These are phyloP conservation scores for Drepana falcataria DNA, from an alignment of 2,888 invertebrate species.

Conservation along the genomic window DNA sequence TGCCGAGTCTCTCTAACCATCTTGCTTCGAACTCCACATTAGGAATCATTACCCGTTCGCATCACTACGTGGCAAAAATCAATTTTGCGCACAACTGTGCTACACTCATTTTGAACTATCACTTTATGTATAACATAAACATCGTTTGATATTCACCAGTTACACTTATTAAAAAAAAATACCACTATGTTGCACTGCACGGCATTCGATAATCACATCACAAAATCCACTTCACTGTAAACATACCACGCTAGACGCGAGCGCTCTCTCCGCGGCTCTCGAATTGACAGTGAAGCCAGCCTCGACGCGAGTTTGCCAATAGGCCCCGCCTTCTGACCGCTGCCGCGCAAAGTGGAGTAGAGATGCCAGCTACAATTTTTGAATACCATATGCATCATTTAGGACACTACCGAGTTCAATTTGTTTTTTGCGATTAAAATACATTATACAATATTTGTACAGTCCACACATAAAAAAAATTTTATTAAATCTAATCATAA, in stretches of 20 bases:
- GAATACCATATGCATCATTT: neutral
- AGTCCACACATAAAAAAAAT: too few species aligned
- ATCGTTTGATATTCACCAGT: constrained; percentile 61
- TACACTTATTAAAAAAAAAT: constrained; percentile 57
- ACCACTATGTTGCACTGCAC: constrained; percentile 75
- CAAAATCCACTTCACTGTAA: constrained; percentile 75
- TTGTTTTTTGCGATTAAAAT: neutral
- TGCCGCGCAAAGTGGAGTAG: constrained; percentile 78
- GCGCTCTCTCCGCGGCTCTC: constrained; percentile 76
- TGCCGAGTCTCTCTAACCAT: constrained; percentile 99
- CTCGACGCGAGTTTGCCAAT: constrained; percentile 78
- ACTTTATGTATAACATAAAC: constrained; percentile 60
- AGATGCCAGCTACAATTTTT: constrained; percentile 35
- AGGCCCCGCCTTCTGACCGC: constrained; percentile 79
- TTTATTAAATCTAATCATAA: too few species aligned
- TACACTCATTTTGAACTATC: constrained; percentile 73
- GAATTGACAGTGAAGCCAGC: constrained; percentile 76
- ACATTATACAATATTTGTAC: too few species aligned
- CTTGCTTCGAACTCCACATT: constrained; percentile 97
- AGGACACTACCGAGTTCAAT: neutral
- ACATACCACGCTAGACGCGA: constrained; percentile 76
- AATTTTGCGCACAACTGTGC: constrained; percentile 76
- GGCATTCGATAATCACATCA: constrained; percentile 73
- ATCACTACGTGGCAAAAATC: constrained; percentile 80
- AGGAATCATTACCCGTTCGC: constrained; percentile 85